Conservation (phyloP, 2,888 invertebrate genomes). For the Metopia argyrocephala region DNA sequence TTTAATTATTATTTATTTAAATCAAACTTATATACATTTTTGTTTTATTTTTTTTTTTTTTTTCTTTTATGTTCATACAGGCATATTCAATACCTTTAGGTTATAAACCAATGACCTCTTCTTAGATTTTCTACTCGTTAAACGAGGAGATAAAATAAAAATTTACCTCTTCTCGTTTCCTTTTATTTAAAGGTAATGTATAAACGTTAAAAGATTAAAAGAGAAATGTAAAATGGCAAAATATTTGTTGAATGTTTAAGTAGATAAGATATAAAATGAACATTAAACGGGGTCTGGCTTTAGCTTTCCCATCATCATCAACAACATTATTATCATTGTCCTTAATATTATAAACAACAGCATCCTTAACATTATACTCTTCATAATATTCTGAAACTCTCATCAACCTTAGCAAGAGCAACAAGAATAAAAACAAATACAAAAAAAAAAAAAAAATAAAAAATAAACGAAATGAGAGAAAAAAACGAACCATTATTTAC, state of each 20-base stretch:
- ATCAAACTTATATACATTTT: background rate
- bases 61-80: background rate
- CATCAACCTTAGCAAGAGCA: background rate
- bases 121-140: background rate
- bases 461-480: background rate
- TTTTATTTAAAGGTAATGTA: background rate
- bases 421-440: background rate
- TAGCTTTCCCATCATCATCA: background rate
- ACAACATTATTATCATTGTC: constrained; percentile 9
- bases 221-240: background rate
- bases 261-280: background rate
- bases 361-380: constrained; percentile 41
- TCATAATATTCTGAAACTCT: constrained; percentile 10
- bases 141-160: background rate
- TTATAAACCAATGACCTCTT: constrained; percentile 47
- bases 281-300: background rate
- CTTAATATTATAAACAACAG: constrained; percentile 12
- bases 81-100: background rate
- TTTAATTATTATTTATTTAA: constrained; percentile 39
- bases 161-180: background rate
- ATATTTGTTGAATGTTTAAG: constrained; percentile 17
- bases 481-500: background rate
- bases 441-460: background rate
- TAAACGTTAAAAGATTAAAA: background rate
- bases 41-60: background rate